Base-by-base conservation (phyloP, 35 echinoderm and acorn worm species). In the Apostichopus japonicus region DNA sequence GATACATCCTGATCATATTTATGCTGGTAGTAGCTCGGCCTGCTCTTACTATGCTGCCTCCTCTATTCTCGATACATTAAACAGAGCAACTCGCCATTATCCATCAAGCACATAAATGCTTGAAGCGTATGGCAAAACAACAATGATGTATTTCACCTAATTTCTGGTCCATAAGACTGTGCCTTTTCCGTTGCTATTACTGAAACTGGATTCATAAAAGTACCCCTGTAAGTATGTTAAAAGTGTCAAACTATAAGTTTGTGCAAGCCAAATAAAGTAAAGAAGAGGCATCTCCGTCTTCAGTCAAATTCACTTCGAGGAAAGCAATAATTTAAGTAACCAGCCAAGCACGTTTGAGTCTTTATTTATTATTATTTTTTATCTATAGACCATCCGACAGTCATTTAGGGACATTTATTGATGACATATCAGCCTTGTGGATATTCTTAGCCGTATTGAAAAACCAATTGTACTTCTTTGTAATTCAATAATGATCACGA, bases 301-400 rank as follows among this genome's bases (percentile, higher is more conserved):
- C 23, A 80, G 10, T 13, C 5, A 55, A 1, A 80, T 80, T 80
- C 24, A 80, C 27, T 80, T 80, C 1, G 15, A 80, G 79, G 33
- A 44, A 80, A 80, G 79, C 0, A 10, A 80, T 80, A 25, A 80
- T 53, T 44, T 80, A 44, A 44, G 79, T 54, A 24, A 80, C 51
- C 79, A 13, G 27, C 24, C 10, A 67, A 67, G 51, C 24, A 5
- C 79, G 51, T 44, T 55, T 27, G 79, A 80, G 15, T 80, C 79
- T 80, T 24, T 80, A 80, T 80, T 80, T 80, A 80, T 55, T 54
- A 33, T 80, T 25, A 51, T 80, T 7, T 13, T 27, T 80, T 80
- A 55, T 80, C 51, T 80, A 80, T 51, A 80, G 79, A 80, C 79
- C 24, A 80, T 25, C 79, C 51, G 15, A 80, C 79, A 80, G 79